Conservation (phyloP, 2,113 vertebrate genomes). For the Syngnathus typhle region DNA sequence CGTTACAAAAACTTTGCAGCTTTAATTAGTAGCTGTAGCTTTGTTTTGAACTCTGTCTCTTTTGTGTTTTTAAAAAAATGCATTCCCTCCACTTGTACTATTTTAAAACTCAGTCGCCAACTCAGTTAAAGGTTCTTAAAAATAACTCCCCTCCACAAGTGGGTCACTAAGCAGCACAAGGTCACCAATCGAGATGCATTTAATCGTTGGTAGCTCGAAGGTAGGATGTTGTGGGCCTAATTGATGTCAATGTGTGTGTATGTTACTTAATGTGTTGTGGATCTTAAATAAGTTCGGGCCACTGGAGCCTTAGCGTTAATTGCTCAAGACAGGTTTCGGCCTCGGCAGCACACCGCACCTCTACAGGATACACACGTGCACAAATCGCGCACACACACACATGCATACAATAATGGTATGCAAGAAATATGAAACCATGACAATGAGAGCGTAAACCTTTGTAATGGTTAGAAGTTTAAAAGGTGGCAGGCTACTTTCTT, state of each 20-base stretch:
- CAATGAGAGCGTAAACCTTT: neutral
- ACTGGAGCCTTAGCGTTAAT: constrained; percentile 67
- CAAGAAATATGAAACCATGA: constrained; percentile 7
- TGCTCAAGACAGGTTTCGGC: constrained; percentile 60
- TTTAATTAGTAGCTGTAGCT: neutral
- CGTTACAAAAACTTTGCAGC: neutral
- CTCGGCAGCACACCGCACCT: constrained; percentile 33
- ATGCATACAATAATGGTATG: constrained; percentile 4
- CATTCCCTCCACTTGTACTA: neutral
- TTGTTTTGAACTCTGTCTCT: constrained; percentile 5
- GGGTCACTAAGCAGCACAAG: constrained; percentile 58
- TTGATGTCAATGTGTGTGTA: constrained; percentile 16
- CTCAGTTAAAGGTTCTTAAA: constrained; percentile 34
- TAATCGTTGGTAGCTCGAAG: constrained; percentile 50
- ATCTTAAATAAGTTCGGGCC: constrained; percentile 61
- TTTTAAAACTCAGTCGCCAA: constrained; percentile 26
- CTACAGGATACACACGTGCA: constrained; percentile 26
- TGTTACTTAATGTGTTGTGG: constrained; percentile 18
- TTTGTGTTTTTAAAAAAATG: neutral
- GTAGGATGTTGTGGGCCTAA: constrained; percentile 44
- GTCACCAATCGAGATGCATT: constrained; percentile 60
- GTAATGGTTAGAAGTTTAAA: neutral
- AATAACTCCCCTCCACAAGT: constrained; percentile 57
- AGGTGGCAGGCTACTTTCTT: neutral
- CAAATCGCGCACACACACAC: constrained; percentile 16